A percentile compares a stretch with the other conserved stretches of the same genome.
Conservation (phyloP, 2,797 vertebrate genomes). For the Fistularia tabacaria region DNA sequence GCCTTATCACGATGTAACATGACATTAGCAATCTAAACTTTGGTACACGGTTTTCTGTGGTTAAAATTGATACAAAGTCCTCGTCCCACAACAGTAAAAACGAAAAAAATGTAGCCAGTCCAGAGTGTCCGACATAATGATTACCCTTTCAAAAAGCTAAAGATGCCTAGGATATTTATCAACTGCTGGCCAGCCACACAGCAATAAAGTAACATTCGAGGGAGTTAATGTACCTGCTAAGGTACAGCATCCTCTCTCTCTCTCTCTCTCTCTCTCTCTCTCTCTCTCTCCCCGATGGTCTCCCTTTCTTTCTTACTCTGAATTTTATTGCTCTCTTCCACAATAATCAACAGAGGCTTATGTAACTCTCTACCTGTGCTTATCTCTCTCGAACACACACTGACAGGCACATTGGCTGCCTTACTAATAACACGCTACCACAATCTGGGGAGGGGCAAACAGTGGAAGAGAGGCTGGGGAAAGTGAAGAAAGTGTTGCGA, state of each 20-base stretch:
- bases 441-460: conserved; percentile 41
- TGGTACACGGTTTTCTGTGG: conserved; percentile 11
- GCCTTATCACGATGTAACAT: not conserved
- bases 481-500: conserved; percentile 12
- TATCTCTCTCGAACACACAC: conserved; percentile 77
- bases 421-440: conserved; percentile 76
- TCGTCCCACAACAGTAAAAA: conserved; percentile 45
- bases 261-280: conserved; percentile 59
- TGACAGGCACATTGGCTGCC: conserved; percentile 72
- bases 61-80: too few relatives aligned
- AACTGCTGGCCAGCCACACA: conserved; percentile 64
- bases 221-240: conserved; percentile 68
- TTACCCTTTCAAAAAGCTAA: conserved; percentile 62
- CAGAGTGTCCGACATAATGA: conserved; percentile 54
- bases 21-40: conserved; percentile 12
- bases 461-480: conserved; percentile 24
- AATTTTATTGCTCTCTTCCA: conserved; percentile 62
- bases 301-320: conserved; percentile 43
- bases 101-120: conserved; percentile 48
- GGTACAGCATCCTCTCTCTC: conserved; percentile 66
- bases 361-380: conserved; percentile 81
- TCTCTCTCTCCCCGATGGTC: conserved; percentile 31
- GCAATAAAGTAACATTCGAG: conserved; percentile 57
- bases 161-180: conserved; percentile 66
- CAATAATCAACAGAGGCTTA: conserved; percentile 76